These are phyloP conservation scores for Oryzias woworae DNA, from an alignment of 2,113 vertebrate species.

Conservation along the genomic window DNA sequence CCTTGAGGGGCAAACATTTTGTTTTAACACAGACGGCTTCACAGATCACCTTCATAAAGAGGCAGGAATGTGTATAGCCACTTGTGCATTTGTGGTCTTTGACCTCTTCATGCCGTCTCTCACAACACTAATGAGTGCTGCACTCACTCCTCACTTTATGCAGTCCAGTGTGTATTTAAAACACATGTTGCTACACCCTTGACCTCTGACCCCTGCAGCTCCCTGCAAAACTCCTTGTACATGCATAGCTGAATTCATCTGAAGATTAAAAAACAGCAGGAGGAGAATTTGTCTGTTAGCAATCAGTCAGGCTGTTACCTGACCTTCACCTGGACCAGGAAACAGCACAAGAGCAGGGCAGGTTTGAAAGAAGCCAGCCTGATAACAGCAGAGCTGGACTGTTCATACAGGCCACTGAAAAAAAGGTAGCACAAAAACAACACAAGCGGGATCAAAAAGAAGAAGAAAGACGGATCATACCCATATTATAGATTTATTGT, in stretches of 20 bases:
- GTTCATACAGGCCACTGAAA: too few relatives aligned
- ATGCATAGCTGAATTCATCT: not conserved
- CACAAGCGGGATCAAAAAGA: too few relatives aligned
- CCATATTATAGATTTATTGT: too few relatives aligned
- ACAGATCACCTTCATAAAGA: constrained; percentile 63
- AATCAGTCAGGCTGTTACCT: too few relatives aligned
- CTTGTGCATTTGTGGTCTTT: constrained; percentile 39
- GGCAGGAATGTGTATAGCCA: constrained; percentile 52
- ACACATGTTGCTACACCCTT: constrained; percentile 47
- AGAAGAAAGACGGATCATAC: too few relatives aligned
- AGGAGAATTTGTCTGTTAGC: too few relatives aligned
- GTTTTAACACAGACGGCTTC: constrained; percentile 46
- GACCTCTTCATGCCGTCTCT: constrained; percentile 28
- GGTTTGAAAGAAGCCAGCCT: too few relatives aligned
- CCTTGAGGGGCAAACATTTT: constrained; percentile 30
- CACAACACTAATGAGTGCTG: constrained; percentile 52
- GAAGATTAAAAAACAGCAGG: not conserved
- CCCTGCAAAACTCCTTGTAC: constrained; percentile 1
- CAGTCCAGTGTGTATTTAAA: constrained; percentile 29
- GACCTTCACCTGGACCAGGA: too few relatives aligned
- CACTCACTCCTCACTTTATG: constrained; percentile 29
- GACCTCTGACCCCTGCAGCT: constrained; percentile 39
- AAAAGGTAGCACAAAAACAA: too few relatives aligned
- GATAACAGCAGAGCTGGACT: too few relatives aligned
- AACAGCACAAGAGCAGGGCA: too few relatives aligned